Base-by-base conservation (phyloP, 2,888 invertebrate genomes). In the Phymatocera aterrima region DNA sequence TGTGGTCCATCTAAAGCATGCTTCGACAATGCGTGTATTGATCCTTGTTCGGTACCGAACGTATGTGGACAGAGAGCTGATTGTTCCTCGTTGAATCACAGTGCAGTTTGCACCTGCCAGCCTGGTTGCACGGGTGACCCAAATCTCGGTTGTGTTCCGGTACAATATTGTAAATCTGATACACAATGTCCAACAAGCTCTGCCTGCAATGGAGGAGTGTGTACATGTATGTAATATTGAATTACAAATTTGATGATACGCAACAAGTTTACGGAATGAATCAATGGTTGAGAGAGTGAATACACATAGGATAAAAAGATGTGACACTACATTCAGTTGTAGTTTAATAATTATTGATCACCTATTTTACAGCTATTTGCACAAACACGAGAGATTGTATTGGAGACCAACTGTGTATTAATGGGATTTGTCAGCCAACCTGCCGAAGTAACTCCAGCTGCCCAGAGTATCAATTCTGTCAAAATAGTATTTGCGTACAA, bases 111-210 rank as follows among this genome's bases (percentile, higher is more conserved):
- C 87, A 93, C 94, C n/a, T 98, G 98, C 88, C 93, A 94, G 84
- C 93, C 96, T 31, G 97, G 97, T 61, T 95, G 94, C 82, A 97
- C 97, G 0, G 97, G 97, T 34, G 96, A 97, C 91, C 96, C 97
- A 12, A 94, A 95, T 80, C 92, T 97, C 80, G 97, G 97, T 15
- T 97, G 97, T 87, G 94, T 96, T 34, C 93, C 95, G 1, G 93
- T 97, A 74, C 96, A 97, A 84, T 96, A 96, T 85, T 98, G 98
- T 86, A 94, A 94, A 68, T 92, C 93, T 78, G 97, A 97, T 82
- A 93, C 92, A 54, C 96, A 97, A 87, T 98, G 98, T 88, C 94
- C 97, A 0, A 93, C 96, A 1, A 96, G 97, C 77, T 95, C 97
- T 12, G 95, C 95, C 85, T 97, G 97, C 86, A 93, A 95, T 80